Percentiles rank a stretch among this genome's conserved stretches.
These are phyloP conservation scores for Cygnus buccinator DNA, from an alignment of 2,113 vertebrate genomes.

Conservation along the genomic window DNA sequence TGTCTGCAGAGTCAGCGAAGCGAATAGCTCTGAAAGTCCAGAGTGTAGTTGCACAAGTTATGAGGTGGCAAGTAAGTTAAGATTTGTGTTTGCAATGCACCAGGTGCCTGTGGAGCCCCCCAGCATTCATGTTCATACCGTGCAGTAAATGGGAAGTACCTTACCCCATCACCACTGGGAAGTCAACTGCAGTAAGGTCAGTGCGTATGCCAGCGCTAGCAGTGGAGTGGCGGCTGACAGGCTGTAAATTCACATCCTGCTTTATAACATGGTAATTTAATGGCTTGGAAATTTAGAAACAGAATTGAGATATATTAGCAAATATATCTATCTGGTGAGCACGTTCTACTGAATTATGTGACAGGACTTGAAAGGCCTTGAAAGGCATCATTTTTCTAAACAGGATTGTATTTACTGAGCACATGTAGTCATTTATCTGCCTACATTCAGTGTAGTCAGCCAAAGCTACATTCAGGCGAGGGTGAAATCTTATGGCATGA, in stretches of 20 bases:
- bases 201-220: background rate
- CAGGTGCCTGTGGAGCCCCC: background rate
- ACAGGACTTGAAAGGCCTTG: background rate
- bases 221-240: background rate
- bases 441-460: background rate
- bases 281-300: background rate
- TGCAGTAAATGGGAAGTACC: background rate
- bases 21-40: background rate
- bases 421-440: background rate
- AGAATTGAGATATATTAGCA: background rate
- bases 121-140: background rate
- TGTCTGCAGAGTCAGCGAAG: background rate
- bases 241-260: background rate
- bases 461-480: background rate
- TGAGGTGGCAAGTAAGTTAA: background rate
- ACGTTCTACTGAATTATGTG: background rate
- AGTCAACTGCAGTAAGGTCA: background rate
- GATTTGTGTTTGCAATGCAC: background rate
- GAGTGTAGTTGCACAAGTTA: background rate
- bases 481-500: background rate
- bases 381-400: background rate
- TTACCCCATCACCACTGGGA: background rate
- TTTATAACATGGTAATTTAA: background rate
- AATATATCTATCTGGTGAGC: background rate
- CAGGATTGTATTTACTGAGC: background rate